phyloP scores from a whole-genome alignment of 2,888 invertebrate genomes.

The Halocaridina rubra region DNA sequence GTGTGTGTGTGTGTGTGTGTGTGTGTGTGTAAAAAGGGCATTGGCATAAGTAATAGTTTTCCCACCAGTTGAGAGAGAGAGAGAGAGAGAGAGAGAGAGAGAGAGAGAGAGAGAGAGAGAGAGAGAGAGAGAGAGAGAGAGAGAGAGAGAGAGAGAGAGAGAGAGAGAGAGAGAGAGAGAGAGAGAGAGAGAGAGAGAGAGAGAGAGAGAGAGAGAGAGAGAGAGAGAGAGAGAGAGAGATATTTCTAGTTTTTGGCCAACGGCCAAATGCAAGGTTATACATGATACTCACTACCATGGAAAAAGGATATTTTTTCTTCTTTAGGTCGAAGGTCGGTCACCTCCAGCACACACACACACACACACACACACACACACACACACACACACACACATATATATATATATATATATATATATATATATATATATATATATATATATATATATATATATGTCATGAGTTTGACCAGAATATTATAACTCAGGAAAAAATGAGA shows the following conservation, averaged over 20 bases:
- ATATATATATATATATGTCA: not conserved
- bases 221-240: not conserved
- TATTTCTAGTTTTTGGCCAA: too few relatives aligned
- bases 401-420: slow-evolving; percentile 4
- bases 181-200: not conserved
- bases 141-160: slow-evolving; percentile 1
- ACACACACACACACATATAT: not conserved
- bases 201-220: not conserved
- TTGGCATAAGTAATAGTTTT: too few relatives aligned
- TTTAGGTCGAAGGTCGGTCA: too few relatives aligned
- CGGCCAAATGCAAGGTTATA: too few relatives aligned
- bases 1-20: too few relatives aligned
- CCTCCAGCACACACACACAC: too few relatives aligned
- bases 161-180: slow-evolving; percentile 1
- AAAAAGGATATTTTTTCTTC: too few relatives aligned
- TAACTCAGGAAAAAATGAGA: too few relatives aligned
- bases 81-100: not conserved
- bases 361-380: not conserved
- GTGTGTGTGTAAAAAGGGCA: too few relatives aligned
- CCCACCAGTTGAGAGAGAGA: not conserved
- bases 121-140: slow-evolving; percentile 1
- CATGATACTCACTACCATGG: too few relatives aligned
- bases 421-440: slow-evolving; percentile 5
- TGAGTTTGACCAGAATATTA: too few relatives aligned
- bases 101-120: not conserved